Evolutionary conservation across 1,140 invertebrate genomes (phyloP).

Genomic region (Panagrolaimus sp.): DNA sequence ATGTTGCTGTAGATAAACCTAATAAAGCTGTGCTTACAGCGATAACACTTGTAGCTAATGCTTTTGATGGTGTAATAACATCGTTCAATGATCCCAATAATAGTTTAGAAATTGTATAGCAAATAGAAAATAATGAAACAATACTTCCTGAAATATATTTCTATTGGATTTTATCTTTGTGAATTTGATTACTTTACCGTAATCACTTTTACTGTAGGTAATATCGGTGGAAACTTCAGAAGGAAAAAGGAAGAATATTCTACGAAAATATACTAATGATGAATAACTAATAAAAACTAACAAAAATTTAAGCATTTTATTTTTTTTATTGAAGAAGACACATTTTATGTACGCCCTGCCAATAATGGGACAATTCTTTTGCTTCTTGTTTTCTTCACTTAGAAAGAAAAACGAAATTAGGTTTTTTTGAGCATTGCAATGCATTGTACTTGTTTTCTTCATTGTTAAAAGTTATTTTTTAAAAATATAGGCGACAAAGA

Average conservation of each 20-base stretch:
- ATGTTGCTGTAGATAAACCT: not conserved
- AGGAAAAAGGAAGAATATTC: not conserved
- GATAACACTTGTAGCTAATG: not conserved
- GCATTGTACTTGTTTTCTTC: too few relatives aligned
- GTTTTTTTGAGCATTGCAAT: too few relatives aligned
- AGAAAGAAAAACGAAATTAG: too few relatives aligned
- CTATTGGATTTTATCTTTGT: not conserved
- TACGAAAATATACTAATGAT: not conserved
- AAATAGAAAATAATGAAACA: not conserved
- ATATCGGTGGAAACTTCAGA: not conserved
- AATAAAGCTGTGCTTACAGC: not conserved
- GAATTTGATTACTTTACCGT: not conserved
- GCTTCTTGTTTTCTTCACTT: too few relatives aligned
- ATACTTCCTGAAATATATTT: not conserved
- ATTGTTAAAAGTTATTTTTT: too few relatives aligned
- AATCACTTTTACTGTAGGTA: not conserved
- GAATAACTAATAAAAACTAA: slow-evolving; percentile 3
- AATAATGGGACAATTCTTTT: too few relatives aligned
- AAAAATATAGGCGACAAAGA: too few relatives aligned
- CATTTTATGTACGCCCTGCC: too few relatives aligned
- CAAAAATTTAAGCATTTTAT: not conserved
- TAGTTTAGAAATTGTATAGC: slow-evolving; percentile 3
- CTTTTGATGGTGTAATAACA: not conserved
- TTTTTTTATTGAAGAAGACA: too few relatives aligned
- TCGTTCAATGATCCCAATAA: not conserved